These are phyloP conservation scores for Lepus europaeus DNA, from an alignment of 2,113 vertebrate species.

Conservation along the genomic window DNA sequence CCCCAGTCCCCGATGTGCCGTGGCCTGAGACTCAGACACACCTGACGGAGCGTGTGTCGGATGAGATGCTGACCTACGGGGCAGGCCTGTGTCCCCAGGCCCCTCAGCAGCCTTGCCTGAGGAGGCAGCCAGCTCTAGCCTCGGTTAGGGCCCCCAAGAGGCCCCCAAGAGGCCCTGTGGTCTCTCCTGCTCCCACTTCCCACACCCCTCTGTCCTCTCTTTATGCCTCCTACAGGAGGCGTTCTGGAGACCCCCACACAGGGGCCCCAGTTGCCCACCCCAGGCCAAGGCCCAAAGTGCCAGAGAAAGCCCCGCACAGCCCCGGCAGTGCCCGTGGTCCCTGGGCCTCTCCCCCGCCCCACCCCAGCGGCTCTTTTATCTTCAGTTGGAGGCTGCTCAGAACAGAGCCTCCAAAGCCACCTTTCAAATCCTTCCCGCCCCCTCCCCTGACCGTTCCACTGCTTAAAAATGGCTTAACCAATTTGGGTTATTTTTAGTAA, in stretches of 20 bases:
- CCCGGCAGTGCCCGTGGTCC: neutral
- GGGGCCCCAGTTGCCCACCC: neutral
- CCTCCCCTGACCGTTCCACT: constrained; percentile 48
- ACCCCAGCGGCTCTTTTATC: neutral
- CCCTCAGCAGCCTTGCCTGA: neutral
- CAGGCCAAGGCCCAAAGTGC: neutral
- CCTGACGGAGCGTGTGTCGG: neutral
- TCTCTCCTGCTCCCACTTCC: neutral
- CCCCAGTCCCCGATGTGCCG: neutral
- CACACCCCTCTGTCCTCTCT: neutral
- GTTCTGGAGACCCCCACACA: neutral
- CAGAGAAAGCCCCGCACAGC: too few species aligned
- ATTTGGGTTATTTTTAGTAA: constrained; percentile 82
- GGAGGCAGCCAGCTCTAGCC: neutral
- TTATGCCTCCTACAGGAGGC: neutral
- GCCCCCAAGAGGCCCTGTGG: neutral
- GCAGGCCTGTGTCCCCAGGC: neutral
- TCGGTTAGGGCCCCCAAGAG: neutral
- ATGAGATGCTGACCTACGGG: neutral
- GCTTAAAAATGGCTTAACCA: constrained; percentile 79
- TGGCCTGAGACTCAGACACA: neutral
- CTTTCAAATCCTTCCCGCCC: constrained; percentile 69
- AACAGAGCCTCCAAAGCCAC: constrained; percentile 46
- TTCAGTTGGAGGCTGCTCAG: constrained; percentile 65
- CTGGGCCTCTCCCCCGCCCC: neutral